Evolutionary conservation across 2,888 invertebrate genomes (phyloP).

Genomic region (Amiota mariae): DNA sequence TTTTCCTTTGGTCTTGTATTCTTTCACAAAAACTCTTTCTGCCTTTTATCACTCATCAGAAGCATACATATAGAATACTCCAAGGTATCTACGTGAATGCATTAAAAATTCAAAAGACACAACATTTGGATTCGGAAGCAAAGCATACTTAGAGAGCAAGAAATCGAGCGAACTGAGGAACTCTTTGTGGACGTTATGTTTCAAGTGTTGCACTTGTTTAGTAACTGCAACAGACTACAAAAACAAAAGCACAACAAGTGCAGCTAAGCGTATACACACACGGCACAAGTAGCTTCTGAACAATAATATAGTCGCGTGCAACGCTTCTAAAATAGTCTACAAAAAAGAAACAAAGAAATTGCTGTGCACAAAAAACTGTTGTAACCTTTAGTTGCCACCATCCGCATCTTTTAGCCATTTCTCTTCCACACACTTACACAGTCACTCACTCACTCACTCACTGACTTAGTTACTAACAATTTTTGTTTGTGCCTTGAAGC

Average conservation of each 20-base stretch:
- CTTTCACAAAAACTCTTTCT: too few relatives aligned
- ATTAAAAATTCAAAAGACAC: conserved; percentile 27
- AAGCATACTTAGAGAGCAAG: too few relatives aligned
- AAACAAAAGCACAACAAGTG: conserved; percentile 10
- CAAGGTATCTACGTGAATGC: background rate
- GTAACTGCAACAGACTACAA: conserved; percentile 22
- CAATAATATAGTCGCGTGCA: conserved; percentile 24
- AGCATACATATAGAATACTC: too few relatives aligned
- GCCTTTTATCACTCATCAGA: too few relatives aligned
- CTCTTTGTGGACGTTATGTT: conserved; percentile 18
- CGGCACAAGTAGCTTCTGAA: conserved; percentile 3
- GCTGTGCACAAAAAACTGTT: background rate
- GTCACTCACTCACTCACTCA: background rate
- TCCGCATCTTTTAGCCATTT: background rate
- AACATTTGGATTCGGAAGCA: conserved; percentile 7
- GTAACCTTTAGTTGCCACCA: background rate
- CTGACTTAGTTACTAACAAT: too few relatives aligned
- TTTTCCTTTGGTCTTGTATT: too few relatives aligned
- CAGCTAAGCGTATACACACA: conserved; percentile 7
- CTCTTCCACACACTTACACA: background rate
- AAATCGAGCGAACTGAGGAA: background rate
- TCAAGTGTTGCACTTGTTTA: conserved; percentile 27
- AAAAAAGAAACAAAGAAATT: too few relatives aligned
- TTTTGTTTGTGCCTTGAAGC: conserved; percentile 18
- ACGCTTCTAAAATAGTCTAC: conserved; percentile 3